phyloP scores from a whole-genome alignment of 2,888 invertebrate species.

The Rhingia campestris region DNA sequence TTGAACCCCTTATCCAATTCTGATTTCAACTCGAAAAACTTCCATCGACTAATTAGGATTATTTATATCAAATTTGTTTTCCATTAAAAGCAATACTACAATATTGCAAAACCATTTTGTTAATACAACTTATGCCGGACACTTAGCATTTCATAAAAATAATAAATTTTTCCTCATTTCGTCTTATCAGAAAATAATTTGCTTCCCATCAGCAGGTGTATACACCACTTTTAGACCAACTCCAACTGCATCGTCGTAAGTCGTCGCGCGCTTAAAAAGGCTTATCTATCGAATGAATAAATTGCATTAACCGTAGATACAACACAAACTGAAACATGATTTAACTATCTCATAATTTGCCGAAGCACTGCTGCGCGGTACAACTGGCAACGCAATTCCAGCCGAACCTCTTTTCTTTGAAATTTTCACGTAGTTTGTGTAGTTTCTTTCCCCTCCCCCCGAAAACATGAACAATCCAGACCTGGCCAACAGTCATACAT shows the following conservation, averaged over 20 bases:
- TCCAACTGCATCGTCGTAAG: conserved; percentile 20
- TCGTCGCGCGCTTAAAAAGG: conserved; percentile 2
- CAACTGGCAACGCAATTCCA: conserved; percentile 1
- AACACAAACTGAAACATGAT: conserved; percentile 63
- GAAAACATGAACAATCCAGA: conserved; percentile 40
- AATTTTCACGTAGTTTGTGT: conserved; percentile 18
- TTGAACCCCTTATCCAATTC: not conserved
- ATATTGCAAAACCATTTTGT: conserved; percentile 37
- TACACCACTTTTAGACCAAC: conserved; percentile 16
- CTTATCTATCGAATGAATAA: conserved; percentile 69
- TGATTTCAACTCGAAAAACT: not conserved
- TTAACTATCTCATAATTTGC: conserved; percentile 74
- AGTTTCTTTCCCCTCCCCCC: not conserved
- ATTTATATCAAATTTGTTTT: not conserved
- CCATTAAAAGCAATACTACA: not conserved
- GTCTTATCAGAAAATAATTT: conserved; percentile 70
- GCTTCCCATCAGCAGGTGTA: conserved; percentile 71
- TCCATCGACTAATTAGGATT: conserved; percentile 4
- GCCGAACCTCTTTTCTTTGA: conserved; percentile 39
- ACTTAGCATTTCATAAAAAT: conserved; percentile 26
- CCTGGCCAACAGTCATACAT: not conserved
- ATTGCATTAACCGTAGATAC: conserved; percentile 70
- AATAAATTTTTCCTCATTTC: conserved; percentile 57
- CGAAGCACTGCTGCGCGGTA: conserved; percentile 35
- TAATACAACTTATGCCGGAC: conserved; percentile 21